Percentiles rank a stretch among this genome's conserved stretches.
phyloP scores from a whole-genome alignment of 2,888 invertebrate genomes.

The Lasioglossum villosulum region DNA sequence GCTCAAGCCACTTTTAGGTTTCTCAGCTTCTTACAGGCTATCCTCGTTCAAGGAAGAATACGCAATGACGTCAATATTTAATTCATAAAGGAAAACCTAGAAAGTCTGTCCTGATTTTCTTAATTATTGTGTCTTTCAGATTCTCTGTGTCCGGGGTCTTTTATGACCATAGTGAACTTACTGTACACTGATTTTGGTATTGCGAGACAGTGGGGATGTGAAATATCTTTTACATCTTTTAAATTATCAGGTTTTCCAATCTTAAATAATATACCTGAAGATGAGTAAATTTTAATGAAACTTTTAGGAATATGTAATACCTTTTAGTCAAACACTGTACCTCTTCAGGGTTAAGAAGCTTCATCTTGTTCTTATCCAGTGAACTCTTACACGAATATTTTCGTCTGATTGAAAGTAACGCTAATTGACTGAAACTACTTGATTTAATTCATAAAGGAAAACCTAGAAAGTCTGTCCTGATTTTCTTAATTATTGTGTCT shows the following conservation, averaged over 20 bases:
- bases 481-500: neutral
- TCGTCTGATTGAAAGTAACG: neutral
- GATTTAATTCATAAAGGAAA: neutral
- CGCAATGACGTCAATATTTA: neutral
- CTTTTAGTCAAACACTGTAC: neutral
- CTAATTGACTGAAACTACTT: neutral
- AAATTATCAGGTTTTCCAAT: too few relatives aligned
- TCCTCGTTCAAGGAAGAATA: neutral
- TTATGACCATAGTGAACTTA: neutral
- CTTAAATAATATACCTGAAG: neutral
- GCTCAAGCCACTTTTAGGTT: neutral
- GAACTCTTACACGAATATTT: neutral
- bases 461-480: neutral
- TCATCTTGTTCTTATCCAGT: neutral
- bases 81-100: neutral
- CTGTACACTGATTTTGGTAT: neutral
- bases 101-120: neutral
- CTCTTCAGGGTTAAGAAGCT: neutral
- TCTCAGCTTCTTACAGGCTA: too few relatives aligned
- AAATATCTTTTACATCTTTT: neutral
- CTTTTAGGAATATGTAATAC: neutral
- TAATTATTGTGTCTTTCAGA: neutral
- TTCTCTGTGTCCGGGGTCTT: neutral
- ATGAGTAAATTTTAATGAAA: neutral
- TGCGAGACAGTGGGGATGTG: neutral